A percentile compares a stretch with the other conserved stretches of the same genome.
Evolutionary conservation across 37 sponge, comb jelly and placozoan genomes (phyloP).

Genomic region (Cladorhizidae sp.): DNA sequence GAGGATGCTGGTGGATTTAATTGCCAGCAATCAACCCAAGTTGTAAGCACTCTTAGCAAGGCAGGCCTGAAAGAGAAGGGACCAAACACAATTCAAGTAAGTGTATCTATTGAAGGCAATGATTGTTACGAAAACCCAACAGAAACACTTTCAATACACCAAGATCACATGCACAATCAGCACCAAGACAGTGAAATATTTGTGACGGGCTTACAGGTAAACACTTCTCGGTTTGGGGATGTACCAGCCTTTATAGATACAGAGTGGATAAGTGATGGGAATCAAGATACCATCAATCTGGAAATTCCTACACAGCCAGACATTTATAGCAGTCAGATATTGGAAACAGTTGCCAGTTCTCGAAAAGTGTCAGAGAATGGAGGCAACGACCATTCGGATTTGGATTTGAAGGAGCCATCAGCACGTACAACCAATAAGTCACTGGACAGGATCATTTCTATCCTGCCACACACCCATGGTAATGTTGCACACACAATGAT

Average conservation of each 20-base stretch:
- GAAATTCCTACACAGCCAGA: background rate
- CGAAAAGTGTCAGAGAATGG: too few relatives aligned
- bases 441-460: too few relatives aligned
- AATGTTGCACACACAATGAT: too few relatives aligned
- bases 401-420: too few relatives aligned
- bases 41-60: background rate
- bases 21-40: background rate
- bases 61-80: background rate
- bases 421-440: too few relatives aligned
- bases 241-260: background rate
- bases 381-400: too few relatives aligned
- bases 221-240: background rate
- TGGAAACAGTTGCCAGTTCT: too few relatives aligned
- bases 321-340: constrained; percentile 12
- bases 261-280: background rate
- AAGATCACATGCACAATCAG: background rate
- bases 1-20: background rate
- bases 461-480: too few relatives aligned
- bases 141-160: constrained; percentile 5
- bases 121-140: background rate
- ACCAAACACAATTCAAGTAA: background rate
- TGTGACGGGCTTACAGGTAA: background rate
- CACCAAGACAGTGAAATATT: background rate
- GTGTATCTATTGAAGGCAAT: background rate
- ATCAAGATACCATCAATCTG: background rate